Evolutionary conservation across 2,113 vertebrate genomes (phyloP), one percentile per base, ranked within the genome.

Genomic region (Malurus cyaneus): DNA sequence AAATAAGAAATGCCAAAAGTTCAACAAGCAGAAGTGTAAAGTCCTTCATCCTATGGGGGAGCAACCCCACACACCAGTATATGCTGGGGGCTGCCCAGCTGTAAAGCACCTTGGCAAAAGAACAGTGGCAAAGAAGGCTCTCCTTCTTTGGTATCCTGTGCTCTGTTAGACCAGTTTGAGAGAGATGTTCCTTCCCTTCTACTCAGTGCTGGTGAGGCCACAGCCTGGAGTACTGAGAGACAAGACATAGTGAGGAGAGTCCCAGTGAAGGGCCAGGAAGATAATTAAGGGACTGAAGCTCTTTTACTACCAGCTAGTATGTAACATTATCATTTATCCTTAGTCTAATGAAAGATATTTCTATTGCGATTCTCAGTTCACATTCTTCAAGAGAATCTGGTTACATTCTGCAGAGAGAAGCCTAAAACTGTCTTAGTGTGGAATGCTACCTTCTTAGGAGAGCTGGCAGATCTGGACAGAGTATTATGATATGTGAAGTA

Each of bases 61-160:
- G n/a, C 4, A 59, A 31, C 5, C 5, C 7, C 5, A 4, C 1
- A 2, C 23, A 57, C 28, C 18, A 64, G 31, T 17, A 8, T 17
- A 14, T 25, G 21, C 25, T 61, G 12, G 14, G 14, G 36, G 6
- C 7, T n/a, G 52, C 9, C 11, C 41, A 34, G 8, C 26, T 62
- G 34, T 47, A 76, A 61, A 61, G 41, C 29, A 82, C 4, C 41
- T 34, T 89, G 17, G 28, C n/a, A 69, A 73, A 72, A 54, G 21
- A 44, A 36, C 36, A 36, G 39, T 39, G 39, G 39, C 41, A 49
- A 49, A 56, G 42, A 5, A 5, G 8, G 34, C 8, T 39, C 39
- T 39, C 39, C 39, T 39, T 39, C 39, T 39, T 39, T 26, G 12
- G 4, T 61, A 31, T 54, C 14, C 49, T 50, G 42, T 1, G 3